Evolutionary conservation across 2,797 vertebrate genomes (phyloP).

Genomic region (Petrocephalus schoutedeni): DNA sequence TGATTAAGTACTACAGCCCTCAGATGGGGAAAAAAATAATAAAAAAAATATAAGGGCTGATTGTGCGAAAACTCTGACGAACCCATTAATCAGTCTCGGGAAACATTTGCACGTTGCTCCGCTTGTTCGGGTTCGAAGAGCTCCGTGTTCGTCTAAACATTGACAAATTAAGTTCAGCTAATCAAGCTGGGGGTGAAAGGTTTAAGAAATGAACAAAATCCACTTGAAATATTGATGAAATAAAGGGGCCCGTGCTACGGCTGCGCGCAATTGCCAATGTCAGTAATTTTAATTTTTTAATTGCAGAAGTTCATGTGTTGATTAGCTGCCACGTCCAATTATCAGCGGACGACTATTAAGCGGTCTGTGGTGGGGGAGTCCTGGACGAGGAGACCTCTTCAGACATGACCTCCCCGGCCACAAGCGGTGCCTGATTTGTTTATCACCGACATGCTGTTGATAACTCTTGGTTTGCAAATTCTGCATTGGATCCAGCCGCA

Average conservation of each 20-base stretch:
- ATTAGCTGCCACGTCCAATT: neutral
- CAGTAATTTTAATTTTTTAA: conserved; percentile 3
- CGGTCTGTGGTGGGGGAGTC: neutral
- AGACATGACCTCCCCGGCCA: neutral
- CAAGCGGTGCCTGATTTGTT: neutral
- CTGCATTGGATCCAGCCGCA: neutral
- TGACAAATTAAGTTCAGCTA: conserved; percentile 12
- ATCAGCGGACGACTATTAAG: neutral
- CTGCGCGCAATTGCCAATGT: neutral
- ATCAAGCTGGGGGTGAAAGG: neutral
- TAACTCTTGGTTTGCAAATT: neutral
- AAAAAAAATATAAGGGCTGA: neutral
- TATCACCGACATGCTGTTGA: neutral
- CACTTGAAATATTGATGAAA: conserved; percentile 11
- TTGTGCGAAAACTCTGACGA: conserved; percentile 3
- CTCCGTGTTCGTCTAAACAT: neutral
- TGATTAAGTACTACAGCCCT: neutral
- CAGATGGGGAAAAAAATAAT: neutral
- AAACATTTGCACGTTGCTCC: neutral
- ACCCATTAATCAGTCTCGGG: conserved; percentile 9
- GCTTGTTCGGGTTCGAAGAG: neutral
- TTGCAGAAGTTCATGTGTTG: neutral
- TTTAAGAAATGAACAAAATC: neutral
- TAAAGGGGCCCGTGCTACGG: neutral
- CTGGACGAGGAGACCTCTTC: neutral